Base-by-base conservation (phyloP, 2,113 vertebrate genomes). In the Thomomys bottae region DNA sequence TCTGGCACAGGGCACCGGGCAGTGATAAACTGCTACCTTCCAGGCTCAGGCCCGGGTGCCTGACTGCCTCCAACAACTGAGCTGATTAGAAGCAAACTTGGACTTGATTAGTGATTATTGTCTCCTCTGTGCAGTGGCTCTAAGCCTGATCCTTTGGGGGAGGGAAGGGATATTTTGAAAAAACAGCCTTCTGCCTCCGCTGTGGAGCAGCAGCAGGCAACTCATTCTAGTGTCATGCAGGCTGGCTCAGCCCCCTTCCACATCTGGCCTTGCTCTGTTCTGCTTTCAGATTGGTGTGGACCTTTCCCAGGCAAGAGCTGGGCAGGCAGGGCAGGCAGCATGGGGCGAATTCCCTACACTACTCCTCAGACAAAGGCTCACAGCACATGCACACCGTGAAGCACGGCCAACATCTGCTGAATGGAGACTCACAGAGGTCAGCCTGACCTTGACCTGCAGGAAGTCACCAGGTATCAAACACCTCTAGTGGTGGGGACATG, bases 91-190 rank as follows among this genome's bases (percentile, higher is more conserved):
- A 95, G 68, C 96, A 96, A 97, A 96, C 96, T 97, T 97, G 57
- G 93, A 95, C 97, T 97, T 98, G 98, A 98, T 98, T 97, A 98
- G 97, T 54, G 93, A 96, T 97, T 92, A 96, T 97, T 97, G 97
- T 97, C 83, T 73, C 32, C 83, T 73, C 32, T 0, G 70, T 20
- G 26, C 93, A 97, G 97, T 71, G 94, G 93, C 91, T 88, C 42
- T 67, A 80, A 97, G 97, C 97, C 97, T 93, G 91, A 93, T 97
- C 96, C 90, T 97, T 98, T 95, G 64, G 95, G 81, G 83, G 86
- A 88, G 23, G 88, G 78, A 64, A 81, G 67, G 67, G 77, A 87
- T 40, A 80, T 95, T 98, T 97, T 95, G 95, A 97, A 96, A 95
- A 96, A 94, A 79, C 90, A 92, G 73, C 49, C 49, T n/a, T n/a